phyloP scores from a whole-genome alignment of 2,888 invertebrate species.

The Camptogramma bilineatum region DNA sequence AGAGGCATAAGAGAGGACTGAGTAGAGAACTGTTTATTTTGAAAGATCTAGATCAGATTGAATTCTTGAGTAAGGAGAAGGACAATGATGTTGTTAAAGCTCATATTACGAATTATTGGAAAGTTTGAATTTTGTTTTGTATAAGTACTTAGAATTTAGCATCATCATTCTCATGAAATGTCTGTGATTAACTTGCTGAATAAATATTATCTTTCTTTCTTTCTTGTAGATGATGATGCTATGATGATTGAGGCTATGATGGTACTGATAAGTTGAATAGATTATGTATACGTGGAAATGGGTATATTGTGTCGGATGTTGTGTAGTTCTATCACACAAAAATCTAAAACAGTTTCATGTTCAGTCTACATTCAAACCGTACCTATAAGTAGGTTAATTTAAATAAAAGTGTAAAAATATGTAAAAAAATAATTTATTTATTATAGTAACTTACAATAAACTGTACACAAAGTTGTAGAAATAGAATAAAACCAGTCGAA shows the following conservation, averaged over 20 bases:
- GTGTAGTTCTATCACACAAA: no score
- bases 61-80: conserved; percentile 61
- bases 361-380: no score
- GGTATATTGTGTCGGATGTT: no score
- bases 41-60: conserved; percentile 70
- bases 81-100: conserved; percentile 60
- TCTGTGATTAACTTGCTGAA: neutral
- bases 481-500: neutral
- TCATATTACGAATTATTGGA: conserved; percentile 69
- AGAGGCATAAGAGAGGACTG: conserved; percentile 56
- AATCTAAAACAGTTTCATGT: no score
- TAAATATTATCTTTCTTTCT: neutral
- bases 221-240: neutral
- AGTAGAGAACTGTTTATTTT: conserved; percentile 61
- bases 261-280: neutral
- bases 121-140: conserved; percentile 24
- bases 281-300: no score
- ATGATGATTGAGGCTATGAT: neutral
- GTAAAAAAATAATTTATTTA: conserved; percentile 33
- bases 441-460: conserved; percentile 18
- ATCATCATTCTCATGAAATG: neutral
- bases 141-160: no score
- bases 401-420: conserved; percentile 10
- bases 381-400: neutral
- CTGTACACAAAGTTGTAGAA: conserved; percentile 2